Evolutionary conservation across 2,797 vertebrate genomes (phyloP), one percentile per base, ranked within the genome.

Genomic region (Acomys russatus): DNA sequence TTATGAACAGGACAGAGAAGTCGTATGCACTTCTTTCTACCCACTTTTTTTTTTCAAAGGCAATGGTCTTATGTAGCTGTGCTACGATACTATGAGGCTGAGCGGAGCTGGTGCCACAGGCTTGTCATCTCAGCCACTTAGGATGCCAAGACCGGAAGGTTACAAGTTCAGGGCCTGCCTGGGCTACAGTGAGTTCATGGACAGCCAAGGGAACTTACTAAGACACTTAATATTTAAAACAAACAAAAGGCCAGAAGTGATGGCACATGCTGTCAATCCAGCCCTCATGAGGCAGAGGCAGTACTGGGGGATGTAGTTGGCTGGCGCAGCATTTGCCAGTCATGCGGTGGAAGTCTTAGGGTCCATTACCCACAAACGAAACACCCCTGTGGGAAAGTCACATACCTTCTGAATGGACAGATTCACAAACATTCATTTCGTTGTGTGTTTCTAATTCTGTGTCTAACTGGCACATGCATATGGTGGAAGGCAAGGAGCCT

Each of bases 381-480:
- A 44, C 54, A 28, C 74, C 33, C 30, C 68, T 74, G 9, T 9
- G 61, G 25, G 2, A 44, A 74, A 20, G 25, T 10, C 56, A 22
- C 35, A 30, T 18, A 54, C n/a, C 17, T 91, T 73, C 70, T 49
- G 86, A 18, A 51, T 35, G 1, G 86, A 23, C 20, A 77, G 22
- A 63, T 25, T 74, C 35, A 18, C 8, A 11, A 30, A 7, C 18
- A 22, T 15, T 44, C 17, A 54, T 54, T 33, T 70, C 20, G 54
- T 49, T 11, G 1, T 8, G 8, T 56, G 1, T 30, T 3, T 44
- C 6, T n/a, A 44, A 5, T 0, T 23, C 51, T 33, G 54, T 9
- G 4, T 64, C 61, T 66, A 20, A 23, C 54, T 38, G 12, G 9
- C 61, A 1, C n/a, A 8, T 63, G 22, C 23, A 10, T 74, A 11